A percentile compares a stretch with the other conserved stretches of the same genome.
These are phyloP conservation scores for Heterotilapia buettikoferi DNA, from an alignment of 2,113 vertebrate genomes.

Conservation along the genomic window DNA sequence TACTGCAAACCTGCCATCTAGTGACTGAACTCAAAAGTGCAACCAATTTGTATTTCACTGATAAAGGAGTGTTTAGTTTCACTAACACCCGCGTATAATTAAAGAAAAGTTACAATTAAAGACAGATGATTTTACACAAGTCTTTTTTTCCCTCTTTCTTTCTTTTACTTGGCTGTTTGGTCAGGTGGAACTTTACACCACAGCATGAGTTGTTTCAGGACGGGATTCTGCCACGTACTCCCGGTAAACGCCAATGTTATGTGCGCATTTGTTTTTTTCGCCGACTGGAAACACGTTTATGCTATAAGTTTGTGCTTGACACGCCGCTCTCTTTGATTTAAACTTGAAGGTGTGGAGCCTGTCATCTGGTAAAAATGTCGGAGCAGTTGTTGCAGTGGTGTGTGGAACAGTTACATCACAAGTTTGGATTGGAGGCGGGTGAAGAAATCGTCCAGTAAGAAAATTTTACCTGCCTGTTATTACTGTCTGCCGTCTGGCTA, in stretches of 20 bases:
- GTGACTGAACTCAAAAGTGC: not conserved
- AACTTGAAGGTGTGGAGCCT: not conserved
- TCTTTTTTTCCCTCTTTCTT: rapidly evolving
- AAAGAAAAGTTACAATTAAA: not conserved
- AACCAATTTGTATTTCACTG: not conserved
- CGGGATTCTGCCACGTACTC: not conserved
- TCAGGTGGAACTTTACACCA: not conserved
- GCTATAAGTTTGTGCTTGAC: not conserved
- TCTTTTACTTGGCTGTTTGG: not conserved
- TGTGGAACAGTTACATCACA: slow-evolving; percentile 75
- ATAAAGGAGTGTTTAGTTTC: not conserved
- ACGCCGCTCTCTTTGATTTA: not conserved
- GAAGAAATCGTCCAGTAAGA: slow-evolving; percentile 90
- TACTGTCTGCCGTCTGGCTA: not conserved
- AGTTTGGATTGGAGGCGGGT: slow-evolving; percentile 83
- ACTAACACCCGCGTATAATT: not conserved
- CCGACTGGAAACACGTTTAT: slow-evolving; percentile 25
- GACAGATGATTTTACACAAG: not conserved
- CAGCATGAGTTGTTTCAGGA: not conserved
- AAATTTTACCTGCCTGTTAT: not conserved
- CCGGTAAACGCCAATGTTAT: not conserved
- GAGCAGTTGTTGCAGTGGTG: slow-evolving; percentile 79
- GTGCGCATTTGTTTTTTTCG: slow-evolving; percentile 20
- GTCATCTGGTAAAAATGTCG: slow-evolving; percentile 33
- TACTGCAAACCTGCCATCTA: slow-evolving; percentile 3